phyloP scores from a whole-genome alignment of 2,888 invertebrate genomes.

The Stenurella melanura region DNA sequence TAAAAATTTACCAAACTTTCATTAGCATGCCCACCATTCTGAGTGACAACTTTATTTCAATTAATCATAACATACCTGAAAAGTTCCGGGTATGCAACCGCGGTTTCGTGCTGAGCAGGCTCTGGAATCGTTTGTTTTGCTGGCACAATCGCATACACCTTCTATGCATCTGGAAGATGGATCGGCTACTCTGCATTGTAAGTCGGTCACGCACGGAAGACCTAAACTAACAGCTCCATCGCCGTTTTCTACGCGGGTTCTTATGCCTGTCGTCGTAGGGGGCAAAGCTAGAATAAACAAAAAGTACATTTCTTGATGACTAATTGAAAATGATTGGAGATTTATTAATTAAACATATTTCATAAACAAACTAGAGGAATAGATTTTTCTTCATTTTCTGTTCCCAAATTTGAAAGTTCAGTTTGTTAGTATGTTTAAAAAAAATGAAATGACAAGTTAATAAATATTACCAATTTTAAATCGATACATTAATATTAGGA shows the following conservation, averaged over 20 bases:
- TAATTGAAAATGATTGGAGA: neutral
- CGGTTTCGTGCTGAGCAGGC: slow-evolving; percentile 83
- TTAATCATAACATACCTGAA: slow-evolving; percentile 77
- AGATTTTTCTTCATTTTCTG: no score
- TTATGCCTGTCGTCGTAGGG: slow-evolving; percentile 65
- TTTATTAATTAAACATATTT: neutral
- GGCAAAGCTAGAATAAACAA: slow-evolving; percentile 57
- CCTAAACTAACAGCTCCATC: slow-evolving; percentile 83
- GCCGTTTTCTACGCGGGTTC: slow-evolving; percentile 72
- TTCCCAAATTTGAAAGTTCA: no score
- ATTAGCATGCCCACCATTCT: no score
- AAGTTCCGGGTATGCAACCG: slow-evolving; percentile 90
- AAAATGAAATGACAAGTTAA: neutral
- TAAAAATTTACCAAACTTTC: no score
- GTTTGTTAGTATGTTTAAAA: neutral
- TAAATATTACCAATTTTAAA: no score
- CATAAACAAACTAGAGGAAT: neutral
- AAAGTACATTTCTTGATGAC: neutral
- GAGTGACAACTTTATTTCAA: neutral
- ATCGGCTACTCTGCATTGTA: slow-evolving; percentile 88
- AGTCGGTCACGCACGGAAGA: slow-evolving; percentile 82
- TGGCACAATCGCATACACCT: slow-evolving; percentile 86
- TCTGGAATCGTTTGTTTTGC: slow-evolving; percentile 77
- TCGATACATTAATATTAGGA: no score
- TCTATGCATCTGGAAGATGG: slow-evolving; percentile 83